Percentiles rank a stretch among this genome's conserved stretches.
These are phyloP conservation scores for Nemopilema nomurai DNA, from an alignment of 30 jellyfish, hydroid and myxozoan genomes.

Conservation along the genomic window DNA sequence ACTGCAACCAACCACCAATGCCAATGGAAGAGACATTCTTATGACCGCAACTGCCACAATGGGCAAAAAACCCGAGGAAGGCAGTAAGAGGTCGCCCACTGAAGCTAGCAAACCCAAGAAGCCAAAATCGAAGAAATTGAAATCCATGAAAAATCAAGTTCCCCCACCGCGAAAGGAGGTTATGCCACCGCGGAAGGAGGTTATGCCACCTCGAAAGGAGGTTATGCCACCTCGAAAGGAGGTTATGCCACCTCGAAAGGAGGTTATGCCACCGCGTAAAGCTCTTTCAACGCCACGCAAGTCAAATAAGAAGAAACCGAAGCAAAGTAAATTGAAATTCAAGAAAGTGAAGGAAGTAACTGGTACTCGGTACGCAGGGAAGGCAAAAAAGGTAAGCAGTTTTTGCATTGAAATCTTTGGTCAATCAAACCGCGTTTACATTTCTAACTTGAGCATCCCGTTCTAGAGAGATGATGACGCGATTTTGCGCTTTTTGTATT, in stretches of 20 bases:
- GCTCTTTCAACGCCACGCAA: slow-evolving; percentile 18
- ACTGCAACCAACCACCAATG: slow-evolving; percentile 42
- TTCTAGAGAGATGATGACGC: neutral
- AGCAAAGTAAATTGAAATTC: slow-evolving; percentile 15
- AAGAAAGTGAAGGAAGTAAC: slow-evolving; percentile 40
- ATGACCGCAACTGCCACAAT: slow-evolving; percentile 67
- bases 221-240: slow-evolving; percentile 32
- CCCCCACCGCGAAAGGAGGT: slow-evolving; percentile 18
- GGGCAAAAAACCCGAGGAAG: slow-evolving; percentile 44
- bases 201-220: slow-evolving; percentile 12
- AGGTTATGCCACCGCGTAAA: slow-evolving; percentile 31
- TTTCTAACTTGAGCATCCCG: neutral
- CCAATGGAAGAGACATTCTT: slow-evolving; percentile 49
- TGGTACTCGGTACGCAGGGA: slow-evolving; percentile 40
- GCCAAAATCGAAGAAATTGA: slow-evolving; percentile 9
- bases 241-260: slow-evolving; percentile 39
- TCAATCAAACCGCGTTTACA: too few species aligned
- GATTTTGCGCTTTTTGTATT: neutral
- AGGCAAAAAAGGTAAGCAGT: slow-evolving; percentile 8
- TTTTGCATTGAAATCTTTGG: neutral
- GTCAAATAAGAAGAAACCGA: slow-evolving; percentile 10
- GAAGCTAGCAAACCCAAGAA: slow-evolving; percentile 16
- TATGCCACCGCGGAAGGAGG: slow-evolving; percentile 8
- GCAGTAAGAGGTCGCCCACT: slow-evolving; percentile 33
- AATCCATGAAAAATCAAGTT: neutral